phyloP scores from a whole-genome alignment of 2,888 invertebrate genomes.

The Sarcophaga subvicina region DNA sequence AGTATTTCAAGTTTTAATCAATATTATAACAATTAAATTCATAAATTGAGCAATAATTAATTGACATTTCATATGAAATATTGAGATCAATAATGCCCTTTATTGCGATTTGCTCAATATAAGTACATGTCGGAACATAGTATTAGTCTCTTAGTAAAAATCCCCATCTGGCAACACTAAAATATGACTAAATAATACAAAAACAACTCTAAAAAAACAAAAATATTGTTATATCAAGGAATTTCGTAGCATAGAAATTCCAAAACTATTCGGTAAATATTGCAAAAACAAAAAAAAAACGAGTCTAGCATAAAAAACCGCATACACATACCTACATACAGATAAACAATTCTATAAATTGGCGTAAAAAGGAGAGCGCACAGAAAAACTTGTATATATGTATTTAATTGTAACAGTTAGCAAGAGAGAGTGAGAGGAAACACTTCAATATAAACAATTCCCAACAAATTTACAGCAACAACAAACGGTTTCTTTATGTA shows the following conservation, averaged over 20 bases:
- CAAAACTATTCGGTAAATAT: conserved; percentile 57
- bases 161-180: conserved; percentile 1
- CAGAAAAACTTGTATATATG: neutral
- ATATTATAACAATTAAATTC: too few species aligned
- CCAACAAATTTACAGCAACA: neutral
- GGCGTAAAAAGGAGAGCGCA: conserved; percentile 44
- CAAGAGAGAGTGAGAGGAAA: neutral
- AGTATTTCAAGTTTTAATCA: too few species aligned
- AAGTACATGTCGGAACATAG: too few species aligned
- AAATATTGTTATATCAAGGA: conserved; percentile 34
- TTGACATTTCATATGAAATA: too few species aligned
- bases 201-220: conserved; percentile 24
- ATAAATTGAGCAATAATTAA: too few species aligned
- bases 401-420: conserved; percentile 15
- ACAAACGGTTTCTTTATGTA: conserved; percentile 1
- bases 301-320: conserved; percentile 46
- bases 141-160: neutral
- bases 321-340: conserved; percentile 4
- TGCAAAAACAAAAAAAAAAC: conserved; percentile 40
- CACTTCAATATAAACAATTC: conserved; percentile 24
- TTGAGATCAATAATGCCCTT: too few species aligned
- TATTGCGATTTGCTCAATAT: too few species aligned
- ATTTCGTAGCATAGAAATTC: conserved; percentile 61
- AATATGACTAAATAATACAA: neutral
- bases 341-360: neutral